Conservation (phyloP, 1,140 invertebrate species). For the Heliconius eleuchia region DNA sequence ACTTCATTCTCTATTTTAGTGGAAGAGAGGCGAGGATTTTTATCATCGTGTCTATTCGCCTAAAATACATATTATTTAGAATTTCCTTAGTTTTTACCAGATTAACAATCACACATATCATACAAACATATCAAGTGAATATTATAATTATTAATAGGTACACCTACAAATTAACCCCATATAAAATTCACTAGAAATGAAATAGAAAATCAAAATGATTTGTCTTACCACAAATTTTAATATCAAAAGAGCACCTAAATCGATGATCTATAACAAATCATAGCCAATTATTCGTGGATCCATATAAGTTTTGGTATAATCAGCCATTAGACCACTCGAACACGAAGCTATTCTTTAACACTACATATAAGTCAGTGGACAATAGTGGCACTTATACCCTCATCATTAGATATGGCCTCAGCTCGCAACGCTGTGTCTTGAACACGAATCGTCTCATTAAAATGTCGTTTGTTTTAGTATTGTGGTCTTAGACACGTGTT, state of each 20-base stretch:
- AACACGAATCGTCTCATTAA: conserved; percentile 73
- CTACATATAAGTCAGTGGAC: conserved; percentile 53
- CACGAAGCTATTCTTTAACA: conserved; percentile 56
- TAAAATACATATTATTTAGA: too few relatives aligned
- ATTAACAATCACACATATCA: too few relatives aligned
- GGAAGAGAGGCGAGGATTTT: too few relatives aligned
- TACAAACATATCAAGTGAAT: too few relatives aligned
- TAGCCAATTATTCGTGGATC: conserved; percentile 50
- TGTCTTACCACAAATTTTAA: neutral
- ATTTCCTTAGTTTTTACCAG: too few relatives aligned
- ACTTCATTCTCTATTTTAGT: too few relatives aligned
- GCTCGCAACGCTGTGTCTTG: conserved; percentile 46
- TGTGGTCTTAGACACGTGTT: conserved; percentile 25
- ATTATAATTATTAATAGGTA: too few relatives aligned
- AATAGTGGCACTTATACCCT: conserved; percentile 59
- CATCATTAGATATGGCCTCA: conserved; percentile 72
- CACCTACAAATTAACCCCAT: too few relatives aligned
- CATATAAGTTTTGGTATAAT: conserved; percentile 53
- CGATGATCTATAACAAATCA: conserved; percentile 60
- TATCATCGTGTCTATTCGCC: too few relatives aligned
- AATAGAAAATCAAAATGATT: neutral
- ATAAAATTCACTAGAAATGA: neutral
- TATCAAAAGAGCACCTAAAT: conserved; percentile 43
- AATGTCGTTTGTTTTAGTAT: conserved; percentile 34
- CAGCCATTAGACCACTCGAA: conserved; percentile 49